phyloP scores from a whole-genome alignment of 2,797 vertebrate genomes.

The Ptychadena robeensis region DNA sequence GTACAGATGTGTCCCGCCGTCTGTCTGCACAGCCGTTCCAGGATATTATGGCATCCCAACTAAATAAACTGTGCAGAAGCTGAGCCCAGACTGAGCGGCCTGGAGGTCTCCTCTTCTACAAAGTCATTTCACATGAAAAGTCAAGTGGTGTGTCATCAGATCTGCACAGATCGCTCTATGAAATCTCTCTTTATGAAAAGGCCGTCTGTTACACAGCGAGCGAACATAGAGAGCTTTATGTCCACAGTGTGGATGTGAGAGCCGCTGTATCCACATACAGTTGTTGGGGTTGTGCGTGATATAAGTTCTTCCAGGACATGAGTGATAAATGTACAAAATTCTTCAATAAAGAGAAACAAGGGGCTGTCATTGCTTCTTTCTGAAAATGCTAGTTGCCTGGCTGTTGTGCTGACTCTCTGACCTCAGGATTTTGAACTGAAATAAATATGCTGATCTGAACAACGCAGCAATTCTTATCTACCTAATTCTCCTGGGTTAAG shows the following conservation, averaged over 20 bases:
- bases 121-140: slow-evolving; percentile 28
- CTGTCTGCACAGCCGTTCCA: neutral
- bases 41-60: slow-evolving; percentile 1
- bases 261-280: neutral
- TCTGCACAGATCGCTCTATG: slow-evolving; percentile 22
- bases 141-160: slow-evolving; percentile 49
- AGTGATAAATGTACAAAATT: neutral
- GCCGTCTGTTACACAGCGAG: slow-evolving; percentile 13
- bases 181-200: slow-evolving; percentile 35
- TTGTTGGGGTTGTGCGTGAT: neutral
- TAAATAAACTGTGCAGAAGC: neutral
- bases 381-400: neutral
- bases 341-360: too few relatives aligned
- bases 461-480: too few relatives aligned
- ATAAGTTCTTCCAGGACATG: neutral
- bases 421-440: too few relatives aligned
- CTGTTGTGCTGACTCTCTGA: neutral
- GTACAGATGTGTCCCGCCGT: slow-evolving; percentile 26
- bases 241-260: slow-evolving; percentile 11
- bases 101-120: neutral
- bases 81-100: neutral
- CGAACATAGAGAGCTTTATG: slow-evolving; percentile 45
- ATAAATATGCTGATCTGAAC: too few relatives aligned
- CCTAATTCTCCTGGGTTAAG: too few relatives aligned
- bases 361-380: neutral